phyloP scores from a whole-genome alignment of 2,113 vertebrate species.

The Corapipo altera region DNA sequence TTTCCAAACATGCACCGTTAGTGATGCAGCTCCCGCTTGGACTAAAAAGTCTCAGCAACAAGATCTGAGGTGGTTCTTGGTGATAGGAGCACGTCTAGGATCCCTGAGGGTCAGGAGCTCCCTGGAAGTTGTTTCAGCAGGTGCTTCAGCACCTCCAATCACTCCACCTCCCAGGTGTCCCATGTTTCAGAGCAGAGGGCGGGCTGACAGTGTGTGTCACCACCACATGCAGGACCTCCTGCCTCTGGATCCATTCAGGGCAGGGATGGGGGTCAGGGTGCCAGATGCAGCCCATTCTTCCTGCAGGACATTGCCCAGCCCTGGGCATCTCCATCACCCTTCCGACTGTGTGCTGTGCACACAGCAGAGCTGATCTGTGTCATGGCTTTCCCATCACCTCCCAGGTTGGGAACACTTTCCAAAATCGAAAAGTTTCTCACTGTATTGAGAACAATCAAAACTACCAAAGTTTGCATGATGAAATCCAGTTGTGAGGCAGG shows the following conservation, averaged over 20 bases:
- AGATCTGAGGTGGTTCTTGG: background rate
- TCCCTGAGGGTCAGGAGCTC: background rate
- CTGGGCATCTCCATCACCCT: fast-evolving
- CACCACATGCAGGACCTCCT: fast-evolving
- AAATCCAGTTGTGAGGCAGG: fast-evolving
- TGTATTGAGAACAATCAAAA: background rate
- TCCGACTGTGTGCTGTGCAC: background rate
- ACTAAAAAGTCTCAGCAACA: background rate
- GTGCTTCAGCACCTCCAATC: background rate
- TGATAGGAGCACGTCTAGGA: background rate
- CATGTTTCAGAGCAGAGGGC: background rate
- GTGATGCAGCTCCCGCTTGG: background rate
- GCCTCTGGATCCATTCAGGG: fast-evolving
- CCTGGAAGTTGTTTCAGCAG: background rate
- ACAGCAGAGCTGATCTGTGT: fast-evolving
- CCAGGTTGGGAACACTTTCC: fast-evolving
- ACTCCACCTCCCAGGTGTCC: fast-evolving
- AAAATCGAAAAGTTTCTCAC: background rate
- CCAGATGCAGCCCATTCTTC: fast-evolving
- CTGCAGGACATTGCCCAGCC: background rate
- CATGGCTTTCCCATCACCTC: background rate
- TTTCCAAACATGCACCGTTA: fast-evolving
- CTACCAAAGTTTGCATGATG: background rate
- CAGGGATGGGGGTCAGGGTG: background rate
- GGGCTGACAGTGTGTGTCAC: background rate